A percentile compares a stretch with the other conserved stretches of the same genome.
Evolutionary conservation across 2,113 vertebrate genomes (phyloP).

Genomic region (Actinemys pallida): DNA sequence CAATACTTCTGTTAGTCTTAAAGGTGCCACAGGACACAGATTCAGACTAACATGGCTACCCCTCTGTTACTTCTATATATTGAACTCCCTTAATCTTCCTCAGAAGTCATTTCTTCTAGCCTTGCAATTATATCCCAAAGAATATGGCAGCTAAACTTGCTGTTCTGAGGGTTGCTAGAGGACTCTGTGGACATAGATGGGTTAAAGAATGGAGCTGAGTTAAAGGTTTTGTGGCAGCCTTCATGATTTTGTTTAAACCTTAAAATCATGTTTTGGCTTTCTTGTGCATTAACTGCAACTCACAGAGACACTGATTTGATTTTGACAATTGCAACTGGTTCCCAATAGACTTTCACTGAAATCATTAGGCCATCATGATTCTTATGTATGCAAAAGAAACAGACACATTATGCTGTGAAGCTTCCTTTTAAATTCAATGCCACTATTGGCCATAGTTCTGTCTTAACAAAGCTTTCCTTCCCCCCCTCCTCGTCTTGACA

Average conservation of each 20-base stretch:
- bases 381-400: neutral
- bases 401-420: rapidly evolving
- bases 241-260: neutral
- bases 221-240: neutral
- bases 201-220: neutral
- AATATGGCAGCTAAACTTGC: neutral
- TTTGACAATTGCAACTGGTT: neutral
- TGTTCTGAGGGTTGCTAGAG: neutral
- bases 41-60: no score
- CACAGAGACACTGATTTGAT: neutral
- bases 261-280: neutral
- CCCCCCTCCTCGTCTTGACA: neutral
- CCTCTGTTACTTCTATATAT: neutral
- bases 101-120: neutral
- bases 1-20: no score
- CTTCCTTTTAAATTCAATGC: rapidly evolving
- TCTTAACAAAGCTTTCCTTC: neutral
- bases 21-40: no score
- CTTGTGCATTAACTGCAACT: neutral
- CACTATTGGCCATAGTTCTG: neutral
- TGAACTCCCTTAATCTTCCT: neutral
- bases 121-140: rapidly evolving
- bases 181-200: neutral
- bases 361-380: neutral
- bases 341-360: neutral